Conservation (phyloP, 2,113 vertebrate genomes). For the Apteryx mantelli region DNA sequence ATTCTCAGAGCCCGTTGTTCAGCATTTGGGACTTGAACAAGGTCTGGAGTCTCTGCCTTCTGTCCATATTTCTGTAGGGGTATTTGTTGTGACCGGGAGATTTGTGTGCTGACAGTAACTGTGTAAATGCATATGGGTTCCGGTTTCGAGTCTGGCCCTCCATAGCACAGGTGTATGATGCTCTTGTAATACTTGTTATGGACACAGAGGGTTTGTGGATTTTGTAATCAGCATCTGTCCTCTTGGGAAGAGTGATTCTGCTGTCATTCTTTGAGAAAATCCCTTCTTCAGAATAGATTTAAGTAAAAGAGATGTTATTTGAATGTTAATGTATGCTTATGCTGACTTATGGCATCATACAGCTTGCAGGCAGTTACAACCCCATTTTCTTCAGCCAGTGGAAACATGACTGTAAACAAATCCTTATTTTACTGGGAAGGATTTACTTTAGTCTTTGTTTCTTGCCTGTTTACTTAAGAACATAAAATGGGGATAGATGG, state of each 20-base stretch:
- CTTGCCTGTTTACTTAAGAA: not conserved
- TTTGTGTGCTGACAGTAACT: not conserved
- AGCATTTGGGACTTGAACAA: not conserved
- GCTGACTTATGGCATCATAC: not conserved
- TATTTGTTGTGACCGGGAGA: not conserved
- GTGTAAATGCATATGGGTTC: not conserved
- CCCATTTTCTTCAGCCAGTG: not conserved
- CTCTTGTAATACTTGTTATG: not conserved
- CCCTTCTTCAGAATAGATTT: not conserved
- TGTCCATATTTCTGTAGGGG: not conserved
- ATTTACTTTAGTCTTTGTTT: not conserved
- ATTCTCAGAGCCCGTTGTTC: not conserved
- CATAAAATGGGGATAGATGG: not conserved
- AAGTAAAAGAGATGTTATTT: not conserved
- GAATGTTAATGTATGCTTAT: not conserved
- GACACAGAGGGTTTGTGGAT: not conserved
- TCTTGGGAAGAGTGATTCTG: not conserved
- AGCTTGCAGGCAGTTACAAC: not conserved
- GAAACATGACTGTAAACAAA: not conserved
- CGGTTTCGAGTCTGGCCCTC: not conserved
- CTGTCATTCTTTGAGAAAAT: not conserved
- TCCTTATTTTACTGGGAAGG: not conserved
- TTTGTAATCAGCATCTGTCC: fast-evolving
- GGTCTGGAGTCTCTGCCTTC: not conserved
- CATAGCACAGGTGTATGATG: not conserved